phyloP scores from a whole-genome alignment of 2,888 invertebrate genomes.

The Limnephilus rhombicus region DNA sequence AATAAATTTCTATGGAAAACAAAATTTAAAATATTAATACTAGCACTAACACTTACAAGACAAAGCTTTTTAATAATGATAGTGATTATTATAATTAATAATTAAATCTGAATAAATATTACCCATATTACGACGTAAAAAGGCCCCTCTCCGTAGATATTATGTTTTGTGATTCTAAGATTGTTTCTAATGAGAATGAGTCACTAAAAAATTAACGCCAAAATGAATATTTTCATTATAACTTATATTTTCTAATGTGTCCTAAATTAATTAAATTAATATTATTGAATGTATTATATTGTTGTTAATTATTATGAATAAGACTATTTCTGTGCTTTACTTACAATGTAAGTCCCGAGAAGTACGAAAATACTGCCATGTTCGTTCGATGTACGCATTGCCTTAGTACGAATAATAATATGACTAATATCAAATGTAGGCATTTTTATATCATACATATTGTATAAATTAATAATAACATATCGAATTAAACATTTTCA shows the following conservation, averaged over 20 bases:
- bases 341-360: constrained; percentile 39
- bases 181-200: constrained; percentile 2
- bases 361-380: constrained; percentile 15
- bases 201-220: constrained; percentile 46
- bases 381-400: constrained; percentile 8
- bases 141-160: neutral
- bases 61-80: neutral
- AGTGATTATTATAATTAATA: neutral
- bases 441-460: neutral
- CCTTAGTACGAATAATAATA: constrained; percentile 35
- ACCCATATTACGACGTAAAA: neutral
- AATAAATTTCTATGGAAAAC: neutral
- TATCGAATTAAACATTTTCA: neutral
- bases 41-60: constrained; percentile 5
- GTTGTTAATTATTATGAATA: constrained; percentile 44
- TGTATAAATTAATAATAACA: neutral
- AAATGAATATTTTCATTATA: constrained; percentile 43
- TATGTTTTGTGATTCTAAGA: constrained; percentile 26
- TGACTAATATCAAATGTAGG: constrained; percentile 32
- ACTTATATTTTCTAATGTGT: constrained; percentile 17
- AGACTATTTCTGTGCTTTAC: constrained; percentile 47
- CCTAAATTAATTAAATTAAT: constrained; percentile 17
- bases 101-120: neutral
- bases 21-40: neutral
- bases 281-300: constrained; percentile 45